Evolutionary conservation across 1,140 invertebrate species (phyloP).

Genomic region (Gonatopus flavifemur): DNA sequence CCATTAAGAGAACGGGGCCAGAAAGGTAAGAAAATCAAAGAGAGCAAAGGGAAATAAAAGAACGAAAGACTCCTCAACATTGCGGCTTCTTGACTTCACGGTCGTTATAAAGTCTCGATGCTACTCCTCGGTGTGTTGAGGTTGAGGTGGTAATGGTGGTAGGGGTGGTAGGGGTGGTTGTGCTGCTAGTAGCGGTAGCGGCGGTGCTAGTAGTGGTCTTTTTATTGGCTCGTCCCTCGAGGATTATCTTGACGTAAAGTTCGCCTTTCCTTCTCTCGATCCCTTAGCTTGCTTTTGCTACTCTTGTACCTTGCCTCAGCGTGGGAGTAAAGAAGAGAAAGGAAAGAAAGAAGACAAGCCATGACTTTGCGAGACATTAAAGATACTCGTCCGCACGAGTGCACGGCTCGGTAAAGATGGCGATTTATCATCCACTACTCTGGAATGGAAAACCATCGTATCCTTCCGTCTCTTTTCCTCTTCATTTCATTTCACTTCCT

Average conservation of each 20-base stretch:
- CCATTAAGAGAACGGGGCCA: too few species aligned
- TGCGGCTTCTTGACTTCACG: constrained; percentile 5
- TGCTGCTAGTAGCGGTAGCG: too few species aligned
- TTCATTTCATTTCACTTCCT: constrained; percentile 21
- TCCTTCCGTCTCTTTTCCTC: constrained; percentile 22
- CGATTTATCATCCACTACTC: constrained; percentile 48
- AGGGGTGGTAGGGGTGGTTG: too few species aligned
- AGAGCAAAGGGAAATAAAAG: neutral
- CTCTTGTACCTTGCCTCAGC: too few species aligned
- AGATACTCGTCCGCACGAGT: constrained; percentile 32
- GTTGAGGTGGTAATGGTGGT: too few species aligned
- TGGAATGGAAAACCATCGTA: constrained; percentile 29
- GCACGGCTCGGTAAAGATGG: constrained; percentile 22
- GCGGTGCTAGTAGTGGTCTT: too few species aligned
- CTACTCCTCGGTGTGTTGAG: too few species aligned
- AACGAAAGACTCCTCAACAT: constrained; percentile 1
- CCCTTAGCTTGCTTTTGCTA: too few species aligned
- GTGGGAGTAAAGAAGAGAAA: too few species aligned
- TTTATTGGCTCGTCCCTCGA: constrained; percentile 11
- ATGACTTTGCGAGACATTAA: constrained; percentile 32
- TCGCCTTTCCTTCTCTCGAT: constrained; percentile 8
- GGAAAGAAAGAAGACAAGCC: neutral
- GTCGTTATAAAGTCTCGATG: constrained; percentile 24
- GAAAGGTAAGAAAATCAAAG: too few species aligned
- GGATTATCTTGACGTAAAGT: constrained; percentile 27